Evolutionary conservation across 1,140 invertebrate genomes (phyloP), one percentile per base, ranked within the genome.

Genomic region (Drosophila kurseongensis): DNA sequence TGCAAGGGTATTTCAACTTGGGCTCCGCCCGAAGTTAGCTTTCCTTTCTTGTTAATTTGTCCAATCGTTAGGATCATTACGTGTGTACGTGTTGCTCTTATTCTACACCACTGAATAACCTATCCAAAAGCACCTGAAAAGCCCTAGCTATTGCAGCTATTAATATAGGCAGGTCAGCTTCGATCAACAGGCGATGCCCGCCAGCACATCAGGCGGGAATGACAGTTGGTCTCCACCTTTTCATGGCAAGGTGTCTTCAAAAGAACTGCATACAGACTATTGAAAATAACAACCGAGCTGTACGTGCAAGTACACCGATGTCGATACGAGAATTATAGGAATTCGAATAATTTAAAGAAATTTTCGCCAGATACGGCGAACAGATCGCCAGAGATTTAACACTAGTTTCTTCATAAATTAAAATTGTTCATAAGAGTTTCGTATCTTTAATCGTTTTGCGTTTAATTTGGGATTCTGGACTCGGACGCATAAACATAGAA

Each of bases 121-220:
- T 74, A 52, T 72, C 42, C 48, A 65, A 83, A 79, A 78, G 63
- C 88, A 91, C 75, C 80, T 91, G 88, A 82, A 69, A 73, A 60
- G 65, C 44, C 52, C 50, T 63, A 75, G 48, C 50, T 65, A 75
- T 44, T 62, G 75, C 40, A 89, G 79, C 88, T 91, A 88, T 83
- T 80, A 91, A 80, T 81, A 84, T 81, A 42, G 63, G 59, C 51
- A 80, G 59, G 59, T 63, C 44, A 50, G 60, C 41, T 42, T 10
- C 62, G 56, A 83, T 58, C 68, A 58, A 36, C 44, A 72, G 27
- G 44, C 41, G 23, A 71, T 67, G 69, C 45, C 72, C 62, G 72
- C 44, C 80, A 51, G 75, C 69, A 75, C 50, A 78, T 73, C 59
- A 75, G 61, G 61, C 47, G 51, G 48, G 47, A 78, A 58, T 58